Evolutionary conservation across 2,113 vertebrate species (phyloP).

Genomic region (Pterocles orientalis): DNA sequence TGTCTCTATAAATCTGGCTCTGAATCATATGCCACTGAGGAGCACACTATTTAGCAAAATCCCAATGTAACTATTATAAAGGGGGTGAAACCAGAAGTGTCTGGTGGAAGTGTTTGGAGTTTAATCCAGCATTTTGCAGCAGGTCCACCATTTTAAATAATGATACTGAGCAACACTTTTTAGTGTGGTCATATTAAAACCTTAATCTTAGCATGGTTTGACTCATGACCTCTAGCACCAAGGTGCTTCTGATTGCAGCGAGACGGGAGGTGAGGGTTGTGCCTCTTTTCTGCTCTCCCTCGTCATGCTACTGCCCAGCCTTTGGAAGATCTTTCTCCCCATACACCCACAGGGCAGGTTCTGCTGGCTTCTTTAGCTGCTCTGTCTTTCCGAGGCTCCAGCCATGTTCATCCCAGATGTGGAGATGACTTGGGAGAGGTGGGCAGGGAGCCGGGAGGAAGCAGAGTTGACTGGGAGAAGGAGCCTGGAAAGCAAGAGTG

Average conservation of each 20-base stretch:
- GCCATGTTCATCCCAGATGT: background rate
- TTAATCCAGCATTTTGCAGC: background rate
- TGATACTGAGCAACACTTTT: background rate
- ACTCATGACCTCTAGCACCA: background rate
- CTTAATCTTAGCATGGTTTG: background rate
- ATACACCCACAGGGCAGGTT: fast-evolving
- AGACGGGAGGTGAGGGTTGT: background rate
- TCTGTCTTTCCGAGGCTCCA: background rate
- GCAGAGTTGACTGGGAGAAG: background rate
- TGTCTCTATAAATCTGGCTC: constrained; percentile 36
- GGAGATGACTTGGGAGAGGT: background rate
- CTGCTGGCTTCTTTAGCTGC: background rate
- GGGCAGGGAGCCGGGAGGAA: background rate
- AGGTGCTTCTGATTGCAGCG: background rate
- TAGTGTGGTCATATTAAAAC: background rate
- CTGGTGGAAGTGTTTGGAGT: background rate
- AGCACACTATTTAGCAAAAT: constrained; percentile 14
- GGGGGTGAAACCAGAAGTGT: background rate
- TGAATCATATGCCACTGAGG: background rate
- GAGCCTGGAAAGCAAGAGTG: background rate
- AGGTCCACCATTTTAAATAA: background rate
- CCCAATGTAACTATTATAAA: background rate
- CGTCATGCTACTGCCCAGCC: fast-evolving
- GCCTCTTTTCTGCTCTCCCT: background rate
- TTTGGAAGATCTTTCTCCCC: background rate